Evolutionary conservation across 2,113 vertebrate species (phyloP).

Genomic region (Anser brachyrhynchus): DNA sequence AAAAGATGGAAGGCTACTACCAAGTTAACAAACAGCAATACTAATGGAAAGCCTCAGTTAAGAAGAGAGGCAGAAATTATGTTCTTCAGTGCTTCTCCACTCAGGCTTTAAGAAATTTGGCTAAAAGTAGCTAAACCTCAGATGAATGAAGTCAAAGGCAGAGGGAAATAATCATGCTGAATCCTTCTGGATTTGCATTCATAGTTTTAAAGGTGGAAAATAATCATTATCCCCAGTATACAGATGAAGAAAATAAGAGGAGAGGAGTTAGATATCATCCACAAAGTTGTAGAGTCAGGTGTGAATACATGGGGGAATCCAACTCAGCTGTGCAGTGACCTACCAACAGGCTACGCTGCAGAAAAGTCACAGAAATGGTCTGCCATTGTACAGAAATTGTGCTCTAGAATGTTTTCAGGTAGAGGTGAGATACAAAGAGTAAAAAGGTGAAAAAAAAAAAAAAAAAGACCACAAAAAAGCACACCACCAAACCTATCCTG

Average conservation of each 20-base stretch:
- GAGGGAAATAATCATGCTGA: not conserved
- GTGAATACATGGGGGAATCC: not conserved
- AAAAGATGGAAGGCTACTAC: not conserved
- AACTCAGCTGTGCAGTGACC: not conserved
- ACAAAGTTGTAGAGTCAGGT: not conserved
- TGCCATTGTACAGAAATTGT: not conserved
- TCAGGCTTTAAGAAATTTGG: not conserved
- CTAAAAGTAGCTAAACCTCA: not conserved
- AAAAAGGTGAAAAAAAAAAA: not conserved
- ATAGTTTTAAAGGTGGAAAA: not conserved
- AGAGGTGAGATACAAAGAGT: not conserved
- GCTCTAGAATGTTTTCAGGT: not conserved
- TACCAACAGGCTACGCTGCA: not conserved
- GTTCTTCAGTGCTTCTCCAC: not conserved
- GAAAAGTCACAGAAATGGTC: not conserved
- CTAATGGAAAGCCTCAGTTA: not conserved
- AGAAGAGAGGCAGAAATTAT: not conserved
- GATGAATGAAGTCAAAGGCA: not conserved
- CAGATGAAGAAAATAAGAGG: not conserved
- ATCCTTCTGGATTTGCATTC: not conserved
- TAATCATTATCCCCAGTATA: not conserved
- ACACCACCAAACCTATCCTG: too few relatives aligned
- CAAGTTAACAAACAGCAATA: not conserved
- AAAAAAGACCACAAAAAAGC: not conserved
- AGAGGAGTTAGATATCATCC: not conserved